Percentiles rank a stretch among this genome's conserved stretches.
These are phyloP conservation scores for Liolophura sinensis DNA, from an alignment of 1,140 invertebrate genomes.

Conservation along the genomic window DNA sequence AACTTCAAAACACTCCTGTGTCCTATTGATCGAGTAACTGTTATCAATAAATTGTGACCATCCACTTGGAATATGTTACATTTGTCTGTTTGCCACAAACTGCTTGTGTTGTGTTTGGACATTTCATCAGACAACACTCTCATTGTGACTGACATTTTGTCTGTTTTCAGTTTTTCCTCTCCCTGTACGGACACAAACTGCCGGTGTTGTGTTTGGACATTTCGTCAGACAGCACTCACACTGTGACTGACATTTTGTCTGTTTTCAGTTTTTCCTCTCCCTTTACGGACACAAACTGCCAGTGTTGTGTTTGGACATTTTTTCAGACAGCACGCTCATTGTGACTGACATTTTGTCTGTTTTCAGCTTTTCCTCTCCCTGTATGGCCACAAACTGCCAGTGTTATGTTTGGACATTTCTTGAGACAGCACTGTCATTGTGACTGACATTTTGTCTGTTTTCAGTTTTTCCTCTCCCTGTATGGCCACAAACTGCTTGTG, in stretches of 20 bases:
- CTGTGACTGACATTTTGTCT: too few species aligned
- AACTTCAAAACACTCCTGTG: too few species aligned
- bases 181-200: slow-evolving; percentile 95
- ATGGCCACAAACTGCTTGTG: slow-evolving; percentile 96
- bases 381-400: slow-evolving; percentile 1
- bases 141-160: slow-evolving; percentile 90
- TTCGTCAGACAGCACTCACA: slow-evolving; percentile 84
- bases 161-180: slow-evolving; percentile 87
- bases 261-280: too few species aligned
- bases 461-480: slow-evolving; percentile 92
- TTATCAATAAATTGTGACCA: too few species aligned
- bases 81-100: too few species aligned
- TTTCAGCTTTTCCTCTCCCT: neutral
- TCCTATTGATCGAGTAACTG: too few species aligned
- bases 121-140: slow-evolving; percentile 89
- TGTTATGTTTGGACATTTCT: neutral
- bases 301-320: neutral
- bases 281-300: neutral
- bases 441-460: slow-evolving; percentile 41
- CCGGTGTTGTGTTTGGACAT: slow-evolving; percentile 95
- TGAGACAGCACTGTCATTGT: neutral
- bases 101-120: slow-evolving; percentile 92
- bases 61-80: too few species aligned
- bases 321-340: neutral
- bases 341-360: neutral